Conservation (phyloP, 2,113 vertebrate species). For the Pogona vitticeps region DNA sequence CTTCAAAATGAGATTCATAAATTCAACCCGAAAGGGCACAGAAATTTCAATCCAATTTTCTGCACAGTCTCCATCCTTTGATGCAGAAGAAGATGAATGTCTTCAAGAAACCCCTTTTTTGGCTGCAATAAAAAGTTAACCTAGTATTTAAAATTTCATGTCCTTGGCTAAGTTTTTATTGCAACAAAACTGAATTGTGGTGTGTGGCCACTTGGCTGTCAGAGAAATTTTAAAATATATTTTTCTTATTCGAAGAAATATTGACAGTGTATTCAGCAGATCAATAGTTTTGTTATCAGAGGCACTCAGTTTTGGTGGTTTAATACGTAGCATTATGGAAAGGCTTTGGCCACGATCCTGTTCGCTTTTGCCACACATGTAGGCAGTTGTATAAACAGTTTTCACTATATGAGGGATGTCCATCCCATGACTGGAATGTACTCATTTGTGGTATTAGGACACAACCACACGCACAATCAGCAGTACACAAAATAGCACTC, state of each 20-base stretch:
- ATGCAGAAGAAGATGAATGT: background rate
- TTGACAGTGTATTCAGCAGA: constrained; percentile 8
- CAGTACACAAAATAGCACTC: no score
- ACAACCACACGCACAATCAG: no score
- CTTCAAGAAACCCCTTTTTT: background rate
- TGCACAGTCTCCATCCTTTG: constrained; percentile 1
- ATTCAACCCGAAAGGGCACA: background rate
- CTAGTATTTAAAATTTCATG: background rate
- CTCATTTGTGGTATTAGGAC: no score
- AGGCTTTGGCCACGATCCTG: no score
- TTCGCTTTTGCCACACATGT: no score
- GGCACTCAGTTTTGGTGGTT: background rate
- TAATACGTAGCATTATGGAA: background rate
- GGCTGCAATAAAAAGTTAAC: constrained; percentile 8
- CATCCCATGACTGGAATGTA: no score
- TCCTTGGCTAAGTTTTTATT: background rate
- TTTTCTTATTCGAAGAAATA: constrained; percentile 18
- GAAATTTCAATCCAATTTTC: background rate
- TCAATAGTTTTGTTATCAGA: background rate
- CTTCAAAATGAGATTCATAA: background rate
- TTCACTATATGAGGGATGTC: no score
- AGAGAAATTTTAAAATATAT: background rate
- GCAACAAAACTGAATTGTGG: background rate
- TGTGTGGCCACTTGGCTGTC: constrained; percentile 24
- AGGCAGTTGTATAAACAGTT: no score